Base-by-base conservation (phyloP, 2,888 invertebrate species). In the Listrodromus nycthemerus region DNA sequence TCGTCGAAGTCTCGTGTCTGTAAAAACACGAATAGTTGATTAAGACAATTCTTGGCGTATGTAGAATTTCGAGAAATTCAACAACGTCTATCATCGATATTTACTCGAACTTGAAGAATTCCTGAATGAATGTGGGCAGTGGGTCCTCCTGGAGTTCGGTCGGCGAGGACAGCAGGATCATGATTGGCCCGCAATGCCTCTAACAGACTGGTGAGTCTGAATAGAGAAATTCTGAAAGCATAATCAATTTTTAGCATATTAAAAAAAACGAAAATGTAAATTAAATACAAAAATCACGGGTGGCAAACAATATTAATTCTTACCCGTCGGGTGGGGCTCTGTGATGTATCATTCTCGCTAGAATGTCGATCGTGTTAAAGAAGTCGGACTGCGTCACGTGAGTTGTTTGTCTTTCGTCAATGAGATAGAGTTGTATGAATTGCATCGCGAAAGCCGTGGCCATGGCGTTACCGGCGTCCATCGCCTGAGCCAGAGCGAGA, bases 61-160 rank as follows among this genome's bases (percentile, higher is more conserved):
- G 41, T 16, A 45, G 16, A 1, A 45, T 16, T 45, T 45, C 41
- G 41, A 45, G 16, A 45, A 45, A 16, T 74, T 61, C 10, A 27
- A 45, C 3, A 16, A 16, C 13, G 41, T 45, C 13, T 13, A 45
- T 45, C 13, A 45, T 45, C 16, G 16, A 45, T 3, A 94, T 95
- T 95, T 93, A 97, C 97, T 93, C 96, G 94, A 70, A 96, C 96
- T 95, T 97, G 97, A 87, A 97, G 95, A 92, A 99, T 97, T 83
- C 98, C 98, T 75, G 98, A 97, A 93, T 98, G 98, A 91, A 99
- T 98, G 92, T 98, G 98, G 30, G 97, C 96, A 3, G 97, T 97
- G 1, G 98, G 97, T 24, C 97, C 97, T 24, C 96, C 95, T 0
- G 97, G 95, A 19, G 96, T 95, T 85, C 97, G 95, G 89, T 98